Base-by-base conservation (phyloP, 2,888 invertebrate genomes). In the Xanthostigma xanthostigma region DNA sequence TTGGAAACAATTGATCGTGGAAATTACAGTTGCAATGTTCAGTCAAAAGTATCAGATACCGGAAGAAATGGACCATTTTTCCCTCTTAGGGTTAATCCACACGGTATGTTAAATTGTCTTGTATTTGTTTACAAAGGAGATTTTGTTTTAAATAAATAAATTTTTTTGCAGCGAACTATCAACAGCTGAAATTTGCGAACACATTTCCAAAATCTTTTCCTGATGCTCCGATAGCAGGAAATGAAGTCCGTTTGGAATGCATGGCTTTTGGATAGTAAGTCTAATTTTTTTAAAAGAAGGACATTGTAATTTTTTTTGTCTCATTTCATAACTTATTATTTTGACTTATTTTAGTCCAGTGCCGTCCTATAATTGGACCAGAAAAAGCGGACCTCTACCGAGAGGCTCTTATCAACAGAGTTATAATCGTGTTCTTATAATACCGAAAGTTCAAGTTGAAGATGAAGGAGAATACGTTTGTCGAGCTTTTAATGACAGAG, bases 201-300 rank as follows among this genome's bases (percentile, higher is more conserved):
- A 90, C 89, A 59, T 97, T 97, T 58, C 96, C 96, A 0, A 94
- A 93, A 71, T 82, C 88, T 1, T 96, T 93, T 61, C 96, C 96
- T 0, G 91, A 91, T 64, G 90, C 92, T 17, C 93, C 95, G 0
- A 71, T 84, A 51, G 90, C 89, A 14, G 94, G 93, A 0, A 82
- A 89, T 60, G 86, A 92, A 66, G 89, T 95, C 12, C 74, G 90
- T 51, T 67, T 97, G 46, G 96, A 97, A 71, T 97, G 96, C 69
- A 78, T 96, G 55, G 92, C 93, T 3, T 94, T 92, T 73, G 96
- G 95, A 65, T 94, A 94, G 80, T 82, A 68, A 75, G 80, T 70
- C 50, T 41, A 45, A 14, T 27, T 45, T 14, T 6, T 46, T 27
- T 39, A 43, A 49, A 43, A 10, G 10, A 12, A 33, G 44, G 41